A percentile compares a stretch with the other conserved stretches of the same genome.
These are phyloP conservation scores for Rhabdophis nuchalis DNA, from an alignment of 2,797 vertebrate species.

Conservation along the genomic window DNA sequence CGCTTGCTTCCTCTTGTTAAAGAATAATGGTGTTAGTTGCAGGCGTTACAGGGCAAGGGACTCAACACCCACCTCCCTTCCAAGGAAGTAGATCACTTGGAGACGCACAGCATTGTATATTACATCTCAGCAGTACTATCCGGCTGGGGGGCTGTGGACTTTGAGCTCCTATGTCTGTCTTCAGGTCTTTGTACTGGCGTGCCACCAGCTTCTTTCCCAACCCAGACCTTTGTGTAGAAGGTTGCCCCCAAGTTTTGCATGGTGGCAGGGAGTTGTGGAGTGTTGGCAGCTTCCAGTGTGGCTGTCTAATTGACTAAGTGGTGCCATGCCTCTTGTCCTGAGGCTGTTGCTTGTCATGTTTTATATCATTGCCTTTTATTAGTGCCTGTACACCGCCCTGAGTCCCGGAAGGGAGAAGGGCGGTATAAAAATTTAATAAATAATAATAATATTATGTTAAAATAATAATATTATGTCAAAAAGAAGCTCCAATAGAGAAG, in stretches of 20 bases:
- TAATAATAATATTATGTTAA: no score
- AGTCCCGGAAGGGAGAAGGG: no score
- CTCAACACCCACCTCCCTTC: not conserved
- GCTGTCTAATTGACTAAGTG: not conserved
- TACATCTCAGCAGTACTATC: not conserved
- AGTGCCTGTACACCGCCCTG: no score
- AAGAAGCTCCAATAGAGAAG: not conserved
- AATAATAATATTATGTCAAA: no score
- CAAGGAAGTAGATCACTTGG: not conserved
- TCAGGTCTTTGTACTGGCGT: not conserved
- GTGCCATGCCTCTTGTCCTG: not conserved
- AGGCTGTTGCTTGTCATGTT: not conserved
- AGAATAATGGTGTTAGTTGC: not conserved
- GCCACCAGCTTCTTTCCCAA: not conserved
- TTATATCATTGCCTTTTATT: no score
- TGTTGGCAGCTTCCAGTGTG: not conserved
- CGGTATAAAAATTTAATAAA: no score
- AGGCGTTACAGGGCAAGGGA: not conserved
- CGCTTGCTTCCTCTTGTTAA: not conserved
- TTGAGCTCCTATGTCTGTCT: not conserved
- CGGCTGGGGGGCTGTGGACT: not conserved
- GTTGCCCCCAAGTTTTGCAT: not conserved
- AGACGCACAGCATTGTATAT: not conserved
- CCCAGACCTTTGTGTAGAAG: not conserved
- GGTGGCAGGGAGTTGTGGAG: not conserved